These are phyloP conservation scores for Turritopsis rubra DNA, from an alignment of 30 jellyfish, hydroid and myxozoan species.

Conservation along the genomic window DNA sequence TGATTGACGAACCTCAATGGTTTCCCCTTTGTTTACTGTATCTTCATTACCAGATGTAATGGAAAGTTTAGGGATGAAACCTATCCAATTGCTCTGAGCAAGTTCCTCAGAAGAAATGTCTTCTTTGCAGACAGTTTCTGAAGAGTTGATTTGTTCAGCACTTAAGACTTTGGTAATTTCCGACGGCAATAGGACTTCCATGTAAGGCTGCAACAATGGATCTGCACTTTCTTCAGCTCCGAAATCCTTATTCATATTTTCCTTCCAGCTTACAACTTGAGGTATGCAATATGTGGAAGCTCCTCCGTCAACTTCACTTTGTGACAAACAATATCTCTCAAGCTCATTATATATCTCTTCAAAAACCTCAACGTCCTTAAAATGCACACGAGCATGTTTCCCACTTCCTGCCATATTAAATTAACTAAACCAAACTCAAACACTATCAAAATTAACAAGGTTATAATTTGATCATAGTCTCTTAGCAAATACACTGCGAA, in stretches of 20 bases:
- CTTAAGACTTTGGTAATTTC: too few species aligned
- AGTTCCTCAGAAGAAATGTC: not conserved
- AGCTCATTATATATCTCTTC: not conserved
- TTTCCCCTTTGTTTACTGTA: not conserved
- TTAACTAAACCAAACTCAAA: not conserved
- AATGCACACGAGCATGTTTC: not conserved
- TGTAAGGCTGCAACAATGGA: not conserved
- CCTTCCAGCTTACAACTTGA: not conserved
- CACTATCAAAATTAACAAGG: not conserved
- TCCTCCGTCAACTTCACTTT: not conserved
- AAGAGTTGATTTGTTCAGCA: too few species aligned
- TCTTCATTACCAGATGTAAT: not conserved
- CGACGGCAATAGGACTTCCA: not conserved
- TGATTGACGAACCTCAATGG: not conserved
- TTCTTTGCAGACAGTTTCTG: not conserved
- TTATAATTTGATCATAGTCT: not conserved
- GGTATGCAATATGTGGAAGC: not conserved
- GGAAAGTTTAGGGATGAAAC: not conserved
- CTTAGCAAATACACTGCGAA: too few species aligned
- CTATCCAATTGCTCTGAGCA: not conserved
- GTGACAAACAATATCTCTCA: not conserved
- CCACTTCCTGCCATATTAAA: not conserved
- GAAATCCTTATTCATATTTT: not conserved
- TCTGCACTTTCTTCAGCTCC: not conserved
- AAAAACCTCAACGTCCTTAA: not conserved